These are phyloP conservation scores for Paguma larvata DNA, from an alignment of 2,797 vertebrate species.

Conservation along the genomic window DNA sequence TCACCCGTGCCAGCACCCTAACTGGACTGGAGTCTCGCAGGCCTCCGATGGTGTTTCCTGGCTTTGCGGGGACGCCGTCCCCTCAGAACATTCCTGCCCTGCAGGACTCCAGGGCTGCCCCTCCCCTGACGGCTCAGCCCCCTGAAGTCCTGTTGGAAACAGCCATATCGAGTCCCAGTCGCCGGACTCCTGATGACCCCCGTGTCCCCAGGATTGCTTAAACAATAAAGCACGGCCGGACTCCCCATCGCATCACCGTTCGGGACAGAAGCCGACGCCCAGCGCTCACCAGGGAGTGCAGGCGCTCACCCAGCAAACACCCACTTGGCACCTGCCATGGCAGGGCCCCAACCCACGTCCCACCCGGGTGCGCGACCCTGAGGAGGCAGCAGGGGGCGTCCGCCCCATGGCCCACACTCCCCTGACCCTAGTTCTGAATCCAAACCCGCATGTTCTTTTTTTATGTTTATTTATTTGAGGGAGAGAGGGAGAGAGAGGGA, in stretches of 20 bases:
- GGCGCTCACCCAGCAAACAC: neutral
- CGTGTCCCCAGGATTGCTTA: neutral
- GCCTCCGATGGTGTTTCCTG: neutral
- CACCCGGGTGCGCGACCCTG: neutral
- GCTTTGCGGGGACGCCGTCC: neutral
- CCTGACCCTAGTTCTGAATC: neutral
- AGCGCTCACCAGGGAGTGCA: neutral
- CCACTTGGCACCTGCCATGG: neutral
- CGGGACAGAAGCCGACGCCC: neutral
- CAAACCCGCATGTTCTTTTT: neutral
- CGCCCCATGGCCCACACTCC: neutral
- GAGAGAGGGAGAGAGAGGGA: no score
- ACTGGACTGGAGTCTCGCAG: neutral
- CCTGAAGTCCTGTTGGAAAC: neutral
- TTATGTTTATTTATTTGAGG: no score
- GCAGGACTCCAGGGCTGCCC: no score
- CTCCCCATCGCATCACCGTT: neutral
- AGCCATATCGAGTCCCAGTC: no score
- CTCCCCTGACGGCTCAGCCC: accelerated
- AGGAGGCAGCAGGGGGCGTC: neutral
- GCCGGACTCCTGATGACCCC: no score
- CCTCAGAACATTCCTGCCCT: neutral
- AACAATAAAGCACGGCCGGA: neutral
- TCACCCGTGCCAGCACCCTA: neutral
- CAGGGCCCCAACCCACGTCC: accelerated